Conservation (phyloP, 2,888 invertebrate species). For the Metallyticus violacea region DNA sequence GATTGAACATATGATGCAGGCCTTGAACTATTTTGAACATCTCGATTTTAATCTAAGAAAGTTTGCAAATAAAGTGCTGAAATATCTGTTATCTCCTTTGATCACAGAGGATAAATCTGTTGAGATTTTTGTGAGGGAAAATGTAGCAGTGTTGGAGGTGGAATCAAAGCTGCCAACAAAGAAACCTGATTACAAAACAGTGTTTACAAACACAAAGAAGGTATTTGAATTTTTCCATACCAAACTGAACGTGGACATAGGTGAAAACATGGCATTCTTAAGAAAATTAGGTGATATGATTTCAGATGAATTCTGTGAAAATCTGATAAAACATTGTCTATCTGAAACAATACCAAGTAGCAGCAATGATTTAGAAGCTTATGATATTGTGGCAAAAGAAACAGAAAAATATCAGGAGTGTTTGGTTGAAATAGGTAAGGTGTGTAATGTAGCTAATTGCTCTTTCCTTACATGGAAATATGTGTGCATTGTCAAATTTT, state of each 20-base stretch:
- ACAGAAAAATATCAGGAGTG: conserved; percentile 64
- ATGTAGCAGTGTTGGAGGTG: conserved; percentile 38
- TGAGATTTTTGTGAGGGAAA: conserved; percentile 37
- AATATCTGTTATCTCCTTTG: conserved; percentile 57
- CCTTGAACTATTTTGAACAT: conserved; percentile 46
- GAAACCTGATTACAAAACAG: background rate
- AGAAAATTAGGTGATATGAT: conserved; percentile 51
- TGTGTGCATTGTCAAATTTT: too few species aligned
- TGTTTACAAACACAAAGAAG: conserved; percentile 37
- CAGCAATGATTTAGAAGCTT: conserved; percentile 65
- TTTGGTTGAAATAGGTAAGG: conserved; percentile 51
- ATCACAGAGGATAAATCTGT: conserved; percentile 53
- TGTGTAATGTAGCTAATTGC: too few species aligned
- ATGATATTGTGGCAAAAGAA: conserved; percentile 59
- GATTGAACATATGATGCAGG: conserved; percentile 45
- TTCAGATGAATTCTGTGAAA: conserved; percentile 58
- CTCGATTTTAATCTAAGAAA: conserved; percentile 53
- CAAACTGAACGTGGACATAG: conserved; percentile 53
- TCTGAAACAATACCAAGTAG: conserved; percentile 73
- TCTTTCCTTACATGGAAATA: too few species aligned
- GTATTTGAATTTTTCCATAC: conserved; percentile 58
- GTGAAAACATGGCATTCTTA: conserved; percentile 51
- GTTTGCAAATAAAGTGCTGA: conserved; percentile 58
- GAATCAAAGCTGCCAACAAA: conserved; percentile 24
- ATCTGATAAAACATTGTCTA: conserved; percentile 71